Base-by-base conservation (phyloP, 2,888 invertebrate genomes). In the Cacoxenus indagator region DNA sequence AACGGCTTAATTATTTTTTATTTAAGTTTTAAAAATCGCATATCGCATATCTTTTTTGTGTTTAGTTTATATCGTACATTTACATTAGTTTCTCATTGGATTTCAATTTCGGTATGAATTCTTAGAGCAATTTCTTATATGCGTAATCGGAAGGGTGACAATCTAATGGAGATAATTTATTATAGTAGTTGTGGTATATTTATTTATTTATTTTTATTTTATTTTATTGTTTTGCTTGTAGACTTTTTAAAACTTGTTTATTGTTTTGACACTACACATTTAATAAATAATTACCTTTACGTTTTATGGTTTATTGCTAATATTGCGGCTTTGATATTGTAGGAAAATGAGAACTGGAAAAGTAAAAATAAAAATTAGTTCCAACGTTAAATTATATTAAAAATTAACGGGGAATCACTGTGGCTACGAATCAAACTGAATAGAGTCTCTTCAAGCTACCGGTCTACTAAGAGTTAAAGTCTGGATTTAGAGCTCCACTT, bases 11-110 rank as follows among this genome's bases (percentile, higher is more conserved):
- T 62, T 62, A 45, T 8, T 4, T 26, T 62, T 62, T 62, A 45
- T 62, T 62, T 62, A 43, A 29, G 43, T 43, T 62, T 62, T 62
- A 62, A 62, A 62, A 62, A 62, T 62, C 43, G 61, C 61, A 59
- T 31, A 59, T 59, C n/a, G 59, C 31, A 51, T 51, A 19, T 51
- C 22, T 31, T 31, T 59, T 59, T 31, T 59, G 17, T 59, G 1
- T 59, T 59, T 59, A 4, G 8, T 59, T 59, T 59, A n/a, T 59
- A 31, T 59, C 31, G 27, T 57, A 27, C 31, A 59, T 59, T 37
- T 24, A 51, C 54, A 54, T 24, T 37, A 54, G 54, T 57, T 29
- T 62, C 2, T 62, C 45, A 31, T 59, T 59, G 5, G 19, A 17
- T 59, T 31, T 31, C 14, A 37, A 8, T n/a, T 55, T 55, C 26